Evolutionary conservation across 2,113 vertebrate genomes (phyloP), one percentile per base, ranked within the genome.

Genomic region (Gorsachius goisagi): DNA sequence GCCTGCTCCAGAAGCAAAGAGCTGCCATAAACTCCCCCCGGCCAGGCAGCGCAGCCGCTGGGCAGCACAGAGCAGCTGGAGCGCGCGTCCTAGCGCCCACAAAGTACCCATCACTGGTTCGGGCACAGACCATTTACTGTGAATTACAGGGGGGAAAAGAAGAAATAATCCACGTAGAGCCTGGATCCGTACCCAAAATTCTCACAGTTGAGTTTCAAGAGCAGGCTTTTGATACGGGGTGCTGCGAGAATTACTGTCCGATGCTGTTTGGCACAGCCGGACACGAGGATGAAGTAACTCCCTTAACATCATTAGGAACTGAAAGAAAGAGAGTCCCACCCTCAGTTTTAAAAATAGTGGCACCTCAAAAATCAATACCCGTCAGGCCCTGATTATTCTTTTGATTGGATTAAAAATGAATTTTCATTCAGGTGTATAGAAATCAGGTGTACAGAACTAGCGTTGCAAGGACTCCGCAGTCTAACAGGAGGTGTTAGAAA

Each of bases 61-160:
- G 67, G 74, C 72, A 76, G 72, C 1, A 0, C 27, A 6, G 30
- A 39, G 88, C 88, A 85, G 63, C 85, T 33, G 69, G 60, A 81
- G 32, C 12, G 0, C 88, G 30, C 0, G 0, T 47, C 83, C 79
- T 10, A 10, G 12, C 62, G 6, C 81, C 20, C 53, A 27, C 16
- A 23, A n/a, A 12, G 82, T 32, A 44, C 85, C 27, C 5, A 45
- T 14, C 44, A 11, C 32, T 0, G 0, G 12, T 6, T 59, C 73
- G 37, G 85, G 60, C 41, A 53, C 60, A 27, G 60, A 15, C 0
- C 0, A 6, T 37, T 77, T 45, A 39, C 67, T 78, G 12, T 11
- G 45, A 59, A 53, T 39, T 30, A 58, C 9, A 16, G 55, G 12
- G 11, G 12, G 14, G 16, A 32, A 33, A 33, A 41, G 47, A 47